phyloP scores from a whole-genome alignment of 1,140 invertebrate genomes.

The Lepeophtheirus salmonis region DNA sequence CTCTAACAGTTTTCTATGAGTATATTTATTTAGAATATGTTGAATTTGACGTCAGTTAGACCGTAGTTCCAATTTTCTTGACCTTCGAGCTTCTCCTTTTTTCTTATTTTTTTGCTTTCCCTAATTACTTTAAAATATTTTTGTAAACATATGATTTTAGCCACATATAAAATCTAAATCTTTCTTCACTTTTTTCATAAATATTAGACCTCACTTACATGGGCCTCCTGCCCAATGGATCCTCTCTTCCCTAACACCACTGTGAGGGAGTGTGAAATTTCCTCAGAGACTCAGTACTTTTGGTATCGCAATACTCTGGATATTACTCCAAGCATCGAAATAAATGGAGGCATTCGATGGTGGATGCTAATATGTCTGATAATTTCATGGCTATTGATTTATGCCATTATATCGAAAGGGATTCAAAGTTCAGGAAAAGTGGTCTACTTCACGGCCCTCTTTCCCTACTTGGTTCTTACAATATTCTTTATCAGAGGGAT shows the following conservation, averaged over 20 bases:
- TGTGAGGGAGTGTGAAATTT: constrained; percentile 56
- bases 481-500: constrained; percentile 85
- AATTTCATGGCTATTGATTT: constrained; percentile 81
- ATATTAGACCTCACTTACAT: constrained; percentile 61
- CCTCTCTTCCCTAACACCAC: constrained; percentile 35
- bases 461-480: constrained; percentile 81
- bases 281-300: constrained; percentile 67
- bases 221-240: constrained; percentile 49
- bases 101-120: too few relatives aligned
- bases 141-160: too few relatives aligned
- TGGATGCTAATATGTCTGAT: constrained; percentile 83
- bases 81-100: too few relatives aligned
- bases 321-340: constrained; percentile 57
- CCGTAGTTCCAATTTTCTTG: too few relatives aligned
- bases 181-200: too few relatives aligned
- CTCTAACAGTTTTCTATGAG: too few relatives aligned
- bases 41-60: too few relatives aligned
- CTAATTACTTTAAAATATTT: too few relatives aligned
- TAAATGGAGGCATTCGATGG: constrained; percentile 61
- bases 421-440: constrained; percentile 94
- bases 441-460: constrained; percentile 86
- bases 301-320: constrained; percentile 71
- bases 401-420: constrained; percentile 93
- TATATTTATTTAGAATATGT: too few relatives aligned
- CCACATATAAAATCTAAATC: background rate